Base-by-base conservation (phyloP, 2,797 vertebrate species). In the Diglossa cyanea region DNA sequence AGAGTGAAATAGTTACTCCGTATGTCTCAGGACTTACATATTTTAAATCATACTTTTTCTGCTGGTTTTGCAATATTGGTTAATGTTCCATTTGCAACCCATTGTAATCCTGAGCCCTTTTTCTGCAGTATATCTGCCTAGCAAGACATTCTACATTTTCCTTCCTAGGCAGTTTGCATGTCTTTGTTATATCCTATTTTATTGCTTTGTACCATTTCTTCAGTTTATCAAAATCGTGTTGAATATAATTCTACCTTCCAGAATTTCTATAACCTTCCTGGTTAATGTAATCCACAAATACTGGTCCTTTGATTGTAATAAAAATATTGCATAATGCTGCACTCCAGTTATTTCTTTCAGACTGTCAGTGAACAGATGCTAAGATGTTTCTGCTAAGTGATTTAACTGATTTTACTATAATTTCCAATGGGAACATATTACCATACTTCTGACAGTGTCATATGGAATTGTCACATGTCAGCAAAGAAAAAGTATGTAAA, bases 11-110 rank as follows among this genome's bases (percentile, higher is more conserved):
- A 74, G 58, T 83, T 54, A 37, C 28, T 88, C 54, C 0, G 0
- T 54, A 57, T 50, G 39, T 88, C 66, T 93, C 57, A 72, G 50
- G 54, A 72, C 82, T 80, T 67, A 66, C 7, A 42, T 76, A 88
- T 80, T 91, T 94, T 61, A 93, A 90, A 92, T 81, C 16, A 17
- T 33, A 58, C 11, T 61, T 80, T 92, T 95, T 85, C 63, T 86
- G 54, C 73, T 93, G 62, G n/a, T 88, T 94, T 93, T 84, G 58
- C 73, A 92, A 84, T 45, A 77, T 40, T 71, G 76, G 39, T 47
- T 81, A 61, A 47, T n/a, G 17, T 71, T 86, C 73, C 42, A 33
- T 91, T 83, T 96, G 57, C 57, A 93, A 23, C 9, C 23, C 14
- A 44, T 50, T 86, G 44, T 92, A 84, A 92, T 78, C 73, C n/a